Evolutionary conservation across 2,113 vertebrate genomes (phyloP).

Genomic region (Thalassarche chlororhynchos): DNA sequence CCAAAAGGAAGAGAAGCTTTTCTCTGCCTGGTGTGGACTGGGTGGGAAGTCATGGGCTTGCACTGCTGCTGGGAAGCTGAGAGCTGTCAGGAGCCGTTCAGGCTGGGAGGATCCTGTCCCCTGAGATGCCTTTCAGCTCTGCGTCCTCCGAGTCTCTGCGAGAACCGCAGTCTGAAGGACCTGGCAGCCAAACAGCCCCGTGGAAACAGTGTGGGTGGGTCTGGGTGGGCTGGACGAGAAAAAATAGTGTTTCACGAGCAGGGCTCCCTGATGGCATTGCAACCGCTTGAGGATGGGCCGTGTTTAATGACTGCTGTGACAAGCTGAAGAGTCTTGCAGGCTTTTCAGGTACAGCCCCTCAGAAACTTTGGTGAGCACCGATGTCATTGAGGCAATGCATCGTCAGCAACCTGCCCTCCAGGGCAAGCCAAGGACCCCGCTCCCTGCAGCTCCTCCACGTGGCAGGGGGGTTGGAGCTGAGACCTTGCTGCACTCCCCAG

Average conservation of each 20-base stretch:
- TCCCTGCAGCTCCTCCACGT: neutral
- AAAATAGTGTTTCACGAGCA: rapidly evolving
- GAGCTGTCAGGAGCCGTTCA: neutral
- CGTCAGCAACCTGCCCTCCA: neutral
- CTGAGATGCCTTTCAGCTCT: neutral
- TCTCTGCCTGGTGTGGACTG: neutral
- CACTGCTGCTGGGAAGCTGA: neutral
- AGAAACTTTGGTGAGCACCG: neutral
- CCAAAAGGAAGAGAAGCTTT: neutral
- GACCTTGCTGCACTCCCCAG: neutral
- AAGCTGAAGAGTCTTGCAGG: neutral
- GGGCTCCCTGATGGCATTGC: neutral
- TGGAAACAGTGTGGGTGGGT: neutral
- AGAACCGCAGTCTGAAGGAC: neutral
- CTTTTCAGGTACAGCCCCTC: neutral
- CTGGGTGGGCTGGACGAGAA: neutral
- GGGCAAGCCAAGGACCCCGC: neutral
- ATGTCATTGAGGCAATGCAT: neutral
- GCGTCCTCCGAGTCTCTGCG: neutral
- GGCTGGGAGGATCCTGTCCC: neutral
- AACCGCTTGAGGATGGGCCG: neutral
- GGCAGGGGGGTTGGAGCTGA: neutral
- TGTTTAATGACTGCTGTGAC: neutral
- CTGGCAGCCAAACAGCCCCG: neutral
- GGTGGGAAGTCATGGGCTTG: neutral